Evolutionary conservation across 1,140 invertebrate genomes (phyloP).

Genomic region (Proales similis): DNA sequence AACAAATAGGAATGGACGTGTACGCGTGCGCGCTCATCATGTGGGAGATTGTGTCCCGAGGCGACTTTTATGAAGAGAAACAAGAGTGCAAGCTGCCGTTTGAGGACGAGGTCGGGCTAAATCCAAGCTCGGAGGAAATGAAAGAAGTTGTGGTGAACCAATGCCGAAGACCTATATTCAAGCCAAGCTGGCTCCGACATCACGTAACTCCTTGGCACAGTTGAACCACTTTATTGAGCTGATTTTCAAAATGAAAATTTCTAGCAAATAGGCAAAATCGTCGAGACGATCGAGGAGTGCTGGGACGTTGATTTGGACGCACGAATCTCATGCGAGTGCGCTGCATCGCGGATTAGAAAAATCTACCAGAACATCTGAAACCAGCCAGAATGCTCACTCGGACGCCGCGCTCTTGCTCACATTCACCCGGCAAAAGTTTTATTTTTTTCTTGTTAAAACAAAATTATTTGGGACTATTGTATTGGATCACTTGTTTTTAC

Average conservation of each 20-base stretch:
- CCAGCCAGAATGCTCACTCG: too few species aligned
- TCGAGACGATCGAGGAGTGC: constrained; percentile 32
- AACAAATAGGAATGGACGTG: constrained; percentile 77
- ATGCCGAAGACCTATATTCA: constrained; percentile 8
- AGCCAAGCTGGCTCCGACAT: constrained; percentile 10
- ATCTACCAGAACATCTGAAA: constrained; percentile 11
- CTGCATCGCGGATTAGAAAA: constrained; percentile 29
- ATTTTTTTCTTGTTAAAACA: too few species aligned
- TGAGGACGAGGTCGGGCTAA: constrained; percentile 34
- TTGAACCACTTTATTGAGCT: not conserved
- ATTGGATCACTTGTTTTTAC: too few species aligned
- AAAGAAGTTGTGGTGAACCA: constrained; percentile 33
- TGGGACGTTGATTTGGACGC: constrained; percentile 37
- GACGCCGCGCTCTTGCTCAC: too few species aligned
- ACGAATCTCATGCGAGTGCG: constrained; percentile 28
- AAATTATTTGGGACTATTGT: too few species aligned
- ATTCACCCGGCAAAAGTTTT: too few species aligned
- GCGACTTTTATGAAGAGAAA: constrained; percentile 36
- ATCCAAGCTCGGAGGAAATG: constrained; percentile 34
- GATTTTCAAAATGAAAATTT: not conserved
- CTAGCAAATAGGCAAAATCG: constrained; percentile 27
- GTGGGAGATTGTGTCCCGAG: constrained; percentile 69
- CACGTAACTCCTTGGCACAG: not conserved
- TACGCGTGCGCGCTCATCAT: constrained; percentile 87
- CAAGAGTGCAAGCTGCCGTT: constrained; percentile 33